These are phyloP conservation scores for Suricata suricatta DNA, from an alignment of 2,113 vertebrate genomes.

Conservation along the genomic window DNA sequence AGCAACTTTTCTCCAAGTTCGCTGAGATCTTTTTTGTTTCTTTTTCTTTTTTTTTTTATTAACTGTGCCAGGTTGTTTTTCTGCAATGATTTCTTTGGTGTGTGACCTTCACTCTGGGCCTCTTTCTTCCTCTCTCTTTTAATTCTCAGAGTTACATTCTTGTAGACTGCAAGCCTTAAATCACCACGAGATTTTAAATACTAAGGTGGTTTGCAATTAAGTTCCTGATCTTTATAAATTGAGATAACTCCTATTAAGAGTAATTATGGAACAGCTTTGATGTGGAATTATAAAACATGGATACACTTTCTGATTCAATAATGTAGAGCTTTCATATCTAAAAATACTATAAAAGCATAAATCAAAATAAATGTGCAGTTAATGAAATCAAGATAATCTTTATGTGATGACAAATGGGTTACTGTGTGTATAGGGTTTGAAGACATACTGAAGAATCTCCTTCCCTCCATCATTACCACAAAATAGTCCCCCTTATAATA, in stretches of 20 bases:
- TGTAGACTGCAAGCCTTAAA: not conserved
- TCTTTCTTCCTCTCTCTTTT: not conserved
- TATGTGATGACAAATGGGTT: not conserved
- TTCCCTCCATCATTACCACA: not conserved
- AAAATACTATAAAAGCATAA: constrained; percentile 51
- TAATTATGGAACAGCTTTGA: constrained; percentile 44
- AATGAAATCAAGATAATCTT: constrained; percentile 50
- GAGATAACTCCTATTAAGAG: constrained; percentile 56
- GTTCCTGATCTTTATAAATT: constrained; percentile 52
- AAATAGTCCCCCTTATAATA: not conserved
- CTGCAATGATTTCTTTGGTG: not conserved
- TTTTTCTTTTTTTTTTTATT: not conserved
- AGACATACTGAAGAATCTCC: not conserved
- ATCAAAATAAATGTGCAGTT: constrained; percentile 42
- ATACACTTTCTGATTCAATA: constrained; percentile 57
- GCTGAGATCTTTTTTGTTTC: not conserved
- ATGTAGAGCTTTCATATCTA: constrained; percentile 5
- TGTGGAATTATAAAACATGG: constrained; percentile 43
- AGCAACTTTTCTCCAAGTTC: not conserved
- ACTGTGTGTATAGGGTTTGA: not conserved
- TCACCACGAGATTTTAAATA: not conserved
- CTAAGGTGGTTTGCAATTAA: constrained; percentile 53
- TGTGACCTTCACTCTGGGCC: not conserved
- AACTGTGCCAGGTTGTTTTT: not conserved
- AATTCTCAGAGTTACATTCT: not conserved